Conservation (phyloP, 2,797 vertebrate species). For the Dermochelys coriacea region DNA sequence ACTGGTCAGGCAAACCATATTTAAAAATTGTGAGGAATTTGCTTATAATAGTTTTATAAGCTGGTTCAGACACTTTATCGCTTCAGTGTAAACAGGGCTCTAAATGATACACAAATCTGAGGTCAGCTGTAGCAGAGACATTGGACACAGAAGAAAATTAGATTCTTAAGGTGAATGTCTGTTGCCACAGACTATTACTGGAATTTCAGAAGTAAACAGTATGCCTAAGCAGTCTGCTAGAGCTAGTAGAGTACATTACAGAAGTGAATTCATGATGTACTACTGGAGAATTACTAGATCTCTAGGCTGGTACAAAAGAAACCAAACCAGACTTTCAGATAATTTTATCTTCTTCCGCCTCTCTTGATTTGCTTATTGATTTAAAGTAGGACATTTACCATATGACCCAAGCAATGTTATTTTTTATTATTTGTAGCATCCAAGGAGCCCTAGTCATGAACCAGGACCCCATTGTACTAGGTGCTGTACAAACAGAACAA, state of each 20-base stretch:
- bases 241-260: background rate
- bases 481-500: background rate
- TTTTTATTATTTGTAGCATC: background rate
- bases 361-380: background rate
- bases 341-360: background rate
- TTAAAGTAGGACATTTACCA: background rate
- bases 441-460: background rate
- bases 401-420: background rate
- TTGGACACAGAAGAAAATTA: conserved; percentile 29
- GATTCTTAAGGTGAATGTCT: background rate
- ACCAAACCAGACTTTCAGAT: background rate
- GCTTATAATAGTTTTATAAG: background rate
- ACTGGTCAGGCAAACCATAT: background rate
- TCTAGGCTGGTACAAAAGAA: background rate
- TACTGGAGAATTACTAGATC: background rate
- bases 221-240: background rate
- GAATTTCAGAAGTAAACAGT: background rate
- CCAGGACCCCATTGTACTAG: background rate
- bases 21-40: background rate
- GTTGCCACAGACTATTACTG: background rate
- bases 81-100: background rate
- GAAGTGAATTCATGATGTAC: background rate
- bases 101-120: background rate
- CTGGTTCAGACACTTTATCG: background rate
- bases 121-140: conserved; percentile 21